These are phyloP conservation scores for Notiomystis cincta DNA, from an alignment of 2,113 vertebrate species.

Conservation along the genomic window DNA sequence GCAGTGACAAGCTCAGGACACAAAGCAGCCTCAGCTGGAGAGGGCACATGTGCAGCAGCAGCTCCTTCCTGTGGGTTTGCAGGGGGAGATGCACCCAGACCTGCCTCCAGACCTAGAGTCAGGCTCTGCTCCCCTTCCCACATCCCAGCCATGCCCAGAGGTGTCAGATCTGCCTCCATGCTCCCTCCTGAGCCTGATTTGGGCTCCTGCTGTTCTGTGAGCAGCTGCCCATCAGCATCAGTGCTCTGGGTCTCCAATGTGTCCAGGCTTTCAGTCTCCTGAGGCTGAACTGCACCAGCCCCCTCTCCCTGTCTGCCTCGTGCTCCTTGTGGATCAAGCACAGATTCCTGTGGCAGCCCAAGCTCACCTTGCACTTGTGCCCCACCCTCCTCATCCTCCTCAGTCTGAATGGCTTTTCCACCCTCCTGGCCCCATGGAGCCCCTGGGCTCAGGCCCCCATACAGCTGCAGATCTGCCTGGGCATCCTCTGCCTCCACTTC, in stretches of 20 bases:
- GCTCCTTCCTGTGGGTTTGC: fast-evolving
- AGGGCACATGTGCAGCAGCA: background rate
- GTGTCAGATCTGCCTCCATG: fast-evolving
- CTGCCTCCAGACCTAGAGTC: background rate
- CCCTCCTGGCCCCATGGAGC: fast-evolving
- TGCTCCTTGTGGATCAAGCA: background rate
- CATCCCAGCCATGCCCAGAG: background rate
- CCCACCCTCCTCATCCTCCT: background rate
- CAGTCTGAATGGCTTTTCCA: too few relatives aligned
- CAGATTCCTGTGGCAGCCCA: background rate
- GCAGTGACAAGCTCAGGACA: background rate
- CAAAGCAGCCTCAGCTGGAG: background rate
- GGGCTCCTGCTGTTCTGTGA: background rate
- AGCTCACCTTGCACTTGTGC: fast-evolving
- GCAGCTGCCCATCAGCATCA: background rate
- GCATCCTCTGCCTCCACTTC: background rate
- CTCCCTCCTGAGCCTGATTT: background rate
- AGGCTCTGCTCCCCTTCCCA: background rate
- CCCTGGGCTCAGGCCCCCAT: background rate
- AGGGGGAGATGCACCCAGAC: background rate
- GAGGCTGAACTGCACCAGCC: background rate
- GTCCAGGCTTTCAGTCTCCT: background rate
- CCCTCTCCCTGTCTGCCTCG: background rate
- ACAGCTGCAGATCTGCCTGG: fast-evolving
- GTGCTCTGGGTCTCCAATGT: fast-evolving